phyloP scores from a whole-genome alignment of 2,888 invertebrate species.

The Tortrix viridana region DNA sequence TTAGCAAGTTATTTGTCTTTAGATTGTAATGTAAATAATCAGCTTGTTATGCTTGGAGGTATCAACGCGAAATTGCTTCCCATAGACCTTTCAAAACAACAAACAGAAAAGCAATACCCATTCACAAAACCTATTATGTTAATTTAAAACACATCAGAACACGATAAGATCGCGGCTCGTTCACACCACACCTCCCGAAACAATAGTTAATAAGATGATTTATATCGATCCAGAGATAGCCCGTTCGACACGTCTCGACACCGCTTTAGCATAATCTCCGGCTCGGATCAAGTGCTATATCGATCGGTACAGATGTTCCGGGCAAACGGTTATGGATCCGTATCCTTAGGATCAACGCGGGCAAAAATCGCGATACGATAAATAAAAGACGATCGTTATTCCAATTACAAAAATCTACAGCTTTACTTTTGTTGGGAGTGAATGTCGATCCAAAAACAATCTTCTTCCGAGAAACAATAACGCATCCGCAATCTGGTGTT shows the following conservation, averaged over 20 bases:
- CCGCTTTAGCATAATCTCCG: conserved; percentile 82
- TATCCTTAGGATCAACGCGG: conserved; percentile 31
- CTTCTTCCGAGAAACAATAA: conserved; percentile 20
- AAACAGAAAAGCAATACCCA: conserved; percentile 77
- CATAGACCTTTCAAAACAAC: conserved; percentile 65
- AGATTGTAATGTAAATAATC: too few relatives aligned
- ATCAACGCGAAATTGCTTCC: conserved; percentile 49
- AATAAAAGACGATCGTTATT: conserved; percentile 4
- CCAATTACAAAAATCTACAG: conserved; percentile 8
- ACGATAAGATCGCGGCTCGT: conserved; percentile 77
- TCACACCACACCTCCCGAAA: conserved; percentile 84
- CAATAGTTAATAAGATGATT: conserved; percentile 85
- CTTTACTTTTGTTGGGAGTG: background rate
- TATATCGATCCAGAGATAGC: conserved; percentile 80
- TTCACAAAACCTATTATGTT: conserved; percentile 85
- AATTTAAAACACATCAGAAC: conserved; percentile 83
- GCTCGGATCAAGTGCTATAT: conserved; percentile 75
- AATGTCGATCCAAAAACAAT: too few relatives aligned
- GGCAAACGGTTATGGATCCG: conserved; percentile 40
- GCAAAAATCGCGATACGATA: conserved; percentile 10
- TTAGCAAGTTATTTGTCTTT: too few relatives aligned
- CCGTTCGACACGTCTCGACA: conserved; percentile 79
- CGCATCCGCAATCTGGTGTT: conserved; percentile 35
- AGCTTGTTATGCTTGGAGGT: too few relatives aligned
- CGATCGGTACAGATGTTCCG: conserved; percentile 75